A percentile compares a stretch with the other conserved stretches of the same genome.
phyloP scores from a whole-genome alignment of 1,140 invertebrate genomes.

The Diachasma alloeum region DNA sequence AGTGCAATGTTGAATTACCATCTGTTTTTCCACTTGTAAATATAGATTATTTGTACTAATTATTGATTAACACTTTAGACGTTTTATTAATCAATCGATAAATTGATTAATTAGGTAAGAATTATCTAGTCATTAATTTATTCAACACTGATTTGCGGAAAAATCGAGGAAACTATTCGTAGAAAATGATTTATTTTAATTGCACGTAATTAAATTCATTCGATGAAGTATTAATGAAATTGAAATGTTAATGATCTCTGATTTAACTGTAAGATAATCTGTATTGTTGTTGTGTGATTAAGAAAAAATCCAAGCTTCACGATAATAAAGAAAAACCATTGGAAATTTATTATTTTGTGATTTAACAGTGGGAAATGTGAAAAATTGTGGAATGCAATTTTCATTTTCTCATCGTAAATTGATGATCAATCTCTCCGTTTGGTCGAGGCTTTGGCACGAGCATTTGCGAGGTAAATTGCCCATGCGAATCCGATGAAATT shows the following conservation, averaged over 20 bases:
- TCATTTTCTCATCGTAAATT: background rate
- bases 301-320: slow-evolving; percentile 42
- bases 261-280: slow-evolving; percentile 61
- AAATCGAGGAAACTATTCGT: background rate
- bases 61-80: background rate
- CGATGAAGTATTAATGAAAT: background rate
- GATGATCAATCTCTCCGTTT: slow-evolving; percentile 9
- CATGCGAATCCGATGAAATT: slow-evolving; percentile 76
- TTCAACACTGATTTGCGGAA: background rate
- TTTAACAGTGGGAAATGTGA: background rate
- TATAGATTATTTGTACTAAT: slow-evolving; percentile 29
- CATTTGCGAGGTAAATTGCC: slow-evolving; percentile 73
- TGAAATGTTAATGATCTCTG: slow-evolving; percentile 8
- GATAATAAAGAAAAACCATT: slow-evolving; percentile 14
- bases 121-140: slow-evolving; percentile 15
- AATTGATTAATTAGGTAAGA: background rate
- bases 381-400: slow-evolving; percentile 9
- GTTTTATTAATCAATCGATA: background rate
- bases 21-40: slow-evolving; percentile 23
- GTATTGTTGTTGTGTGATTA: slow-evolving; percentile 65
- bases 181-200: background rate
- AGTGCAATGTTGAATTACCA: slow-evolving; percentile 31
- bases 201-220: slow-evolving; percentile 13
- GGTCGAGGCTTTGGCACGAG: slow-evolving; percentile 50
- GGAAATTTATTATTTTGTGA: background rate